Percentiles rank a stretch among this genome's conserved stretches.
phyloP scores from a whole-genome alignment of 2,888 invertebrate genomes.

The Eupsilia transversa region DNA sequence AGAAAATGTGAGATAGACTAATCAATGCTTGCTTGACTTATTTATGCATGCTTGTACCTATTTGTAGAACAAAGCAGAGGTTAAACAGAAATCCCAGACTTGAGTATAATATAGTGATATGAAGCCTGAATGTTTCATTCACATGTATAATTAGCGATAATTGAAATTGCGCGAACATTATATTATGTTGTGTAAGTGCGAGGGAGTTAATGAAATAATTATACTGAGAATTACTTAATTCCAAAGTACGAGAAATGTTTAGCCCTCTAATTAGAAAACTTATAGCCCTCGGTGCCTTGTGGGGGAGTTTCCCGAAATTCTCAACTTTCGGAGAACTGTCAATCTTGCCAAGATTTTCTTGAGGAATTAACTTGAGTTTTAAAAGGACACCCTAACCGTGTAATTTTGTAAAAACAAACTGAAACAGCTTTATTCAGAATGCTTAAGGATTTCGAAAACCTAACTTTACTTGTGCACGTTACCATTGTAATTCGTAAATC shows the following conservation, averaged over 20 bases:
- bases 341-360: conserved; percentile 50
- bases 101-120: conserved; percentile 44
- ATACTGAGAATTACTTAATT: conserved; percentile 44
- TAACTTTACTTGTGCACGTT: conserved; percentile 2
- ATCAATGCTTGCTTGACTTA: no score
- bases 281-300: conserved; percentile 17
- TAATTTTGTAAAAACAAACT: conserved; percentile 29
- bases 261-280: conserved; percentile 56
- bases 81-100: conserved; percentile 28
- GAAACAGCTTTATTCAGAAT: conserved; percentile 16
- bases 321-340: conserved; percentile 46
- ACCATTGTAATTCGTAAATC: conserved; percentile 5
- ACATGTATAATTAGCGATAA: conserved; percentile 38
- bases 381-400: conserved; percentile 21
- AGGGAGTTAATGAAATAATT: conserved; percentile 46
- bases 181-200: conserved; percentile 30
- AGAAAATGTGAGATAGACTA: conserved; percentile 14
- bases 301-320: conserved; percentile 33
- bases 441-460: neutral
- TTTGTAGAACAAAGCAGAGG: conserved; percentile 32
- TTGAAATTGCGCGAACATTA: conserved; percentile 28
- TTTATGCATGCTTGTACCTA: conserved; percentile 52
- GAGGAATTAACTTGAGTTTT: conserved; percentile 48
- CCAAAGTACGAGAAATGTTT: conserved; percentile 58
- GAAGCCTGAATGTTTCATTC: conserved; percentile 31